Percentiles rank a stretch among this genome's conserved stretches.
Evolutionary conservation across 2,888 invertebrate species (phyloP).

Genomic region (Oscheius onirici): DNA sequence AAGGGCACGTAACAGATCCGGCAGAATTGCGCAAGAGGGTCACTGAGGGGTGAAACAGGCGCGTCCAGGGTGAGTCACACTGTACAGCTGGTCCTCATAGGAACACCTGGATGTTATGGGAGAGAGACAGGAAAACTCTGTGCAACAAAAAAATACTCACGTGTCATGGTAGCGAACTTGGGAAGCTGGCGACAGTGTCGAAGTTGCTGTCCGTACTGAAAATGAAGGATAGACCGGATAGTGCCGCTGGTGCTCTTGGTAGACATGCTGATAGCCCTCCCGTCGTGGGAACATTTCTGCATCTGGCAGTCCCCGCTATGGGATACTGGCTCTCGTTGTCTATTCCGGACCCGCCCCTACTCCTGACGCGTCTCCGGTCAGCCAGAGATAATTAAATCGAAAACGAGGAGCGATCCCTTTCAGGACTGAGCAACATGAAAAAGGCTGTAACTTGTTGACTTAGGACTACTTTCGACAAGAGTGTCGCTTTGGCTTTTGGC

Average conservation of each 20-base stretch:
- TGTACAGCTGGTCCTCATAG: not conserved
- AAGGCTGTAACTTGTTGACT: slow-evolving; percentile 15
- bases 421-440: not conserved
- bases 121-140: not conserved
- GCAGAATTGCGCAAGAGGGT: slow-evolving; percentile 23
- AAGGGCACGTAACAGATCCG: slow-evolving; percentile 14
- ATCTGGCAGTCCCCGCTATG: slow-evolving; percentile 1
- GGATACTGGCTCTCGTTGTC: slow-evolving; percentile 8
- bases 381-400: slow-evolving; percentile 19
- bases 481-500: slow-evolving; percentile 15
- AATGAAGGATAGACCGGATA: slow-evolving; percentile 9
- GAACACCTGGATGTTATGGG: not conserved
- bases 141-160: slow-evolving; percentile 56
- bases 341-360: slow-evolving; percentile 4
- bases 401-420: not conserved
- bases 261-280: not conserved
- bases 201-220: slow-evolving; percentile 58
- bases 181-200: slow-evolving; percentile 56
- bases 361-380: slow-evolving; percentile 8
- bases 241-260: not conserved
- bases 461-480: not conserved
- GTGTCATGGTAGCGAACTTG: slow-evolving; percentile 49
- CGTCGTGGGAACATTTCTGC: not conserved
- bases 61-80: slow-evolving; percentile 1
- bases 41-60: slow-evolving; percentile 26